Evolutionary conservation across 2,797 vertebrate genomes (phyloP).

Genomic region (Falco concolor): DNA sequence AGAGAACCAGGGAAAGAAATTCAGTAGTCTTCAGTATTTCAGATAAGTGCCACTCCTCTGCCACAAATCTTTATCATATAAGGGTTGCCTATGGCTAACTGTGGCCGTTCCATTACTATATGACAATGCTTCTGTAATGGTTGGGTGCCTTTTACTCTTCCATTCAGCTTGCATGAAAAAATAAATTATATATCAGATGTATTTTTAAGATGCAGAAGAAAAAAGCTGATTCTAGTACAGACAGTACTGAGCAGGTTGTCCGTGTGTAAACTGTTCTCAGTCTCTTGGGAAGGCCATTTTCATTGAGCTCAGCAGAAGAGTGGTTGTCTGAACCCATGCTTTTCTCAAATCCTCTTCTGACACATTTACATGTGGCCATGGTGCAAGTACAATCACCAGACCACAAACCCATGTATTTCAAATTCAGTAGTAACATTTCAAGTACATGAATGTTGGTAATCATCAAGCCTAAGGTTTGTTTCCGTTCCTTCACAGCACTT

Average conservation of each 20-base stretch:
- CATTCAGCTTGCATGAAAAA: not conserved
- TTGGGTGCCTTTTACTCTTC: not conserved
- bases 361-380: not conserved
- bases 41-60: not conserved
- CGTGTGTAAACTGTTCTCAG: not conserved
- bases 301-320: not conserved
- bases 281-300: not conserved
- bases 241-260: rapidly evolving
- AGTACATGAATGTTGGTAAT: not conserved
- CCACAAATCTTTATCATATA: not conserved
- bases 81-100: not conserved
- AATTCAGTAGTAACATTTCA: not conserved
- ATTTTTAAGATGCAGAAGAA: not conserved
- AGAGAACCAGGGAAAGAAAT: not conserved
- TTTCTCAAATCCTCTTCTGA: not conserved
- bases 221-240: not conserved
- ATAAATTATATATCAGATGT: not conserved
- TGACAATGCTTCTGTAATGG: not conserved
- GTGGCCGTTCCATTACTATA: not conserved
- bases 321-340: not conserved
- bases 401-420: not conserved
- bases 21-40: not conserved
- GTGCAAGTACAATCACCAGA: not conserved
- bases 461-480: not conserved
- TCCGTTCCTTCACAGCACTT: not conserved